Base-by-base conservation (phyloP, 2,888 invertebrate genomes). In the Lepidochrysops patricia region DNA sequence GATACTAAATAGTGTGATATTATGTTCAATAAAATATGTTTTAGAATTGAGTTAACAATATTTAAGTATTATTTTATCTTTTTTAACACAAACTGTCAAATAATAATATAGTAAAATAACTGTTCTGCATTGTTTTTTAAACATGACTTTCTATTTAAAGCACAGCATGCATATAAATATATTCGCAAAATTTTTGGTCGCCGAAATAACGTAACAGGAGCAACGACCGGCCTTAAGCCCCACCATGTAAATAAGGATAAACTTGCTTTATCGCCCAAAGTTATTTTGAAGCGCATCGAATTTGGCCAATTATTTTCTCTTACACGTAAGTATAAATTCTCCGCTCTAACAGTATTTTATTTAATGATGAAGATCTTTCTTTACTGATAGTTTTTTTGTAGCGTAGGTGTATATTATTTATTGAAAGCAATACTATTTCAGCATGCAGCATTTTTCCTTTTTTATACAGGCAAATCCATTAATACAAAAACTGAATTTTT, bases 161-260 rank as follows among this genome's bases (percentile, higher is more conserved):
- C 43, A 43, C 43, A 43, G 43, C 43, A 9, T 43, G 43, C 43
- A 19, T 19, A 43, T 43, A 43, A 43, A 43, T 9, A 19, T 23
- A 19, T 50, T 23, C 13, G 25, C 50, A 26, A 23, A 54, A 54
- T 29, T 54, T 54, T 29, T 54, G 54, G 32, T 52, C 52, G 27
- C 54, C 54, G 12, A 54, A 54, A 54, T 4, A 54, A 32, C 54
- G 12, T 54, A 54, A 15, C 19, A 29, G 19, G 54, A 32, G 54
- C 54, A 54, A 32, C 54, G 54, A 54, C 54, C 52, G 27, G 52
- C 27, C 54, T 54, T 32, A 50, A 37, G 32, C 32, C 29, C 19
- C 15, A 19, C 4, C 19, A 32, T 54, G 54, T 29, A 54, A 54
- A 54, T 54, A 54, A 54, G 32, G 54, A 54, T 54, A 54, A 32